Base-by-base conservation (phyloP, 2,113 vertebrate genomes). In the Genyomyrus donnyi region DNA sequence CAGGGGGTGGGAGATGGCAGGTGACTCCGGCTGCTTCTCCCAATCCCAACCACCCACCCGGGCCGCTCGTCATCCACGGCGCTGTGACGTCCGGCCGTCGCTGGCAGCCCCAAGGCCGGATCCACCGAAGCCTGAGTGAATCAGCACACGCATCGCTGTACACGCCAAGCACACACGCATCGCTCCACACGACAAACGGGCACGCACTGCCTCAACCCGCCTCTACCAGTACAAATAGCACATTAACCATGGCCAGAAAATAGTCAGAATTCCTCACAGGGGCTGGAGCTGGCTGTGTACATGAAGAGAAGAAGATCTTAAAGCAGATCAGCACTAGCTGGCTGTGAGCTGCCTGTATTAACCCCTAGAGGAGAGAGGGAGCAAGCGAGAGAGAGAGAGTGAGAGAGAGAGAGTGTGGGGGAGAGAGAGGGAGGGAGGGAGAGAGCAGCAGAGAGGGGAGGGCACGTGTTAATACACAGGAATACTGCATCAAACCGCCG, bases 401-500 rank as follows among this genome's bases (percentile, higher is more conserved):
- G 31, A 13, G 86, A 89, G 50, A 24, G 89, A 19, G 58, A 35
- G 83, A 31, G 88, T 27, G 90, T 1, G 89, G 4, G 56, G 3
- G 87, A 35, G 85, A 21, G 77, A 24, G 77, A 89, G 74, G 85
- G 53, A 91, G 93, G 39, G 90, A 50, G 88, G n/a, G 88, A 85
- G 89, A 11, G 85, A 35, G 80, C 8, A 50, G 19, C 58, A 53
- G 83, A 48, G 89, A 88, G 89, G 91, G 93, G 93, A 94, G 94
- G 89, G 93, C 93, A 94, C 85, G 92, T 91, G 93, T 95, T 95
- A 94, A 95, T 93, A 95, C 94, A 96, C 92, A 95, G 94, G 96
- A 96, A 95, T 94, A 95, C 96, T 95, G 97, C 97, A 97, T 97
- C 96, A 96, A 96, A 96, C 96, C 93, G 94, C 95, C 95, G 95